Conservation (phyloP, 2,888 invertebrate genomes). For the Apodemia hepburni region DNA sequence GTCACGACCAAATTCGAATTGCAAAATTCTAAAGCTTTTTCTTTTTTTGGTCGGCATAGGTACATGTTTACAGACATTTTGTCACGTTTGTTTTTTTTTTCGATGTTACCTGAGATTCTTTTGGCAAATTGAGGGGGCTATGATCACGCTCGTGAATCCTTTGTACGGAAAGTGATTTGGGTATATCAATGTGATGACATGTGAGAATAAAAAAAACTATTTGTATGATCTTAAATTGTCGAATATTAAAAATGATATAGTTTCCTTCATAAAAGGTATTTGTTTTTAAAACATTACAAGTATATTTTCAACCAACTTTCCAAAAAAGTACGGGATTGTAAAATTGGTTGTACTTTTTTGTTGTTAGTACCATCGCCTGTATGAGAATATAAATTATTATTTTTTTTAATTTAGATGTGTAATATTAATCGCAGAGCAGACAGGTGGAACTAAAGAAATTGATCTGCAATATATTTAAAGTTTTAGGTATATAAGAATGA, state of each 20-base stretch:
- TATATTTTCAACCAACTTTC: constrained; percentile 31
- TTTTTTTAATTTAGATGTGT: no score
- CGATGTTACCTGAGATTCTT: constrained; percentile 61
- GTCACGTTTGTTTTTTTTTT: constrained; percentile 73
- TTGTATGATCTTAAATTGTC: constrained; percentile 24
- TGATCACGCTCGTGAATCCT: constrained; percentile 44
- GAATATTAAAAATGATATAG: constrained; percentile 18
- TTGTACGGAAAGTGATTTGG: constrained; percentile 43
- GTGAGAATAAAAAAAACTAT: constrained; percentile 44
- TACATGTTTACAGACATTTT: constrained; percentile 79
- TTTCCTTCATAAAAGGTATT: neutral
- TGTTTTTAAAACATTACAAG: constrained; percentile 45
- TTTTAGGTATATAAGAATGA: no score
- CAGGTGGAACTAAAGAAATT: no score
- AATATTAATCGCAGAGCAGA: no score
- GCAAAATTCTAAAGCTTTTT: constrained; percentile 45
- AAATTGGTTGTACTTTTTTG: no score
- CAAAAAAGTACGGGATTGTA: no score
- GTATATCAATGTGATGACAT: constrained; percentile 66
- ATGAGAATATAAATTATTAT: no score
- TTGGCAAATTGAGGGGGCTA: constrained; percentile 62
- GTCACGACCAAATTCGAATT: constrained; percentile 44
- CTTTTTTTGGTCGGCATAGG: constrained; percentile 54
- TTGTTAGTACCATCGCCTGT: no score
- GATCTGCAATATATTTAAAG: no score